These are phyloP conservation scores for Taphrorychus bicolor DNA, from an alignment of 2,888 invertebrate genomes.

Conservation along the genomic window DNA sequence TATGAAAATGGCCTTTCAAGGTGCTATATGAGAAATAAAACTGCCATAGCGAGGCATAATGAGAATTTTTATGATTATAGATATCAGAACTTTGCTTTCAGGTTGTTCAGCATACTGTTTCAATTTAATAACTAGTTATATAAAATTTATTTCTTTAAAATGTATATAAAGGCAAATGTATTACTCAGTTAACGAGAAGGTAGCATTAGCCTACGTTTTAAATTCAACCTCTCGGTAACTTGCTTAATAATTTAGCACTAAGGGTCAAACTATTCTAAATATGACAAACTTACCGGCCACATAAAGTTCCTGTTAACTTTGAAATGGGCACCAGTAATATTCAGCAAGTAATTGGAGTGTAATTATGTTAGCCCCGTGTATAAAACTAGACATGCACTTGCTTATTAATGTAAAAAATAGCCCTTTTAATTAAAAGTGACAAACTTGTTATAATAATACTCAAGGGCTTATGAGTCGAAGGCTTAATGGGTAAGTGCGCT, in stretches of 20 bases:
- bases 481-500: not conserved
- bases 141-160: not conserved
- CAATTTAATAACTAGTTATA: not conserved
- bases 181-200: too few species aligned
- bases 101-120: not conserved
- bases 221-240: too few species aligned
- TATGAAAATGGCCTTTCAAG: constrained; percentile 35
- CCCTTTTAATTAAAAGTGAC: not conserved
- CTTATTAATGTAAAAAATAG: not conserved
- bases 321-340: too few species aligned
- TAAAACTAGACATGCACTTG: not conserved
- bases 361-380: not conserved
- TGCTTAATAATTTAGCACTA: too few species aligned
- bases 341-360: too few species aligned
- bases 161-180: not conserved
- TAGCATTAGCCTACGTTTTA: too few species aligned
- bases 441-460: not conserved
- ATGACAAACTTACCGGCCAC: too few species aligned
- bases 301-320: too few species aligned
- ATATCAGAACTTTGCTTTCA: not conserved
- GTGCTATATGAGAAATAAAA: constrained; percentile 29
- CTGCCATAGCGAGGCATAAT: constrained; percentile 25
- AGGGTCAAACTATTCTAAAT: too few species aligned
- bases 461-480: not conserved
- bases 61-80: constrained; percentile 27